These are phyloP conservation scores for Omphaloscelis lunosa DNA, from an alignment of 2,888 invertebrate genomes.

Conservation along the genomic window DNA sequence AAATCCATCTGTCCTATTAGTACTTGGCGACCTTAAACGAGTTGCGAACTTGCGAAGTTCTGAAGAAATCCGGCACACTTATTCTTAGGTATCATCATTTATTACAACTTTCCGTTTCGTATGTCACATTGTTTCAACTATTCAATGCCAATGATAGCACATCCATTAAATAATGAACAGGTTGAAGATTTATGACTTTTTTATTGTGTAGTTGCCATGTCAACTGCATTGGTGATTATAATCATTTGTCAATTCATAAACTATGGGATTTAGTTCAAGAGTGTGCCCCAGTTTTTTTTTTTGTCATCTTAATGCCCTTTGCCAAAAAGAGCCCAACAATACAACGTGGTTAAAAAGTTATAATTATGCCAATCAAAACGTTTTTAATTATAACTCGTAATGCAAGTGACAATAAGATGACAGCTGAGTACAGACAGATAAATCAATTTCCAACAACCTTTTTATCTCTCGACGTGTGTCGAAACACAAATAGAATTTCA, in stretches of 20 bases:
- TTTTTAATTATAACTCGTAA: slow-evolving; percentile 5
- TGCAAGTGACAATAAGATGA: slow-evolving; percentile 24
- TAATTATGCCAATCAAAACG: not conserved
- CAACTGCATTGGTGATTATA: not conserved
- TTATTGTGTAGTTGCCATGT: slow-evolving; percentile 1
- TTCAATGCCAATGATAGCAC: slow-evolving; percentile 56
- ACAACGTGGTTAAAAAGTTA: not conserved
- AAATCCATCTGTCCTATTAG: slow-evolving; percentile 17
- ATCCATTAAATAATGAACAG: slow-evolving; percentile 42
- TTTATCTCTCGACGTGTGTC: slow-evolving; percentile 69
- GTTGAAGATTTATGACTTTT: slow-evolving; percentile 20
- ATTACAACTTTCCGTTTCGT: slow-evolving; percentile 51
- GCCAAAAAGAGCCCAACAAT: not conserved
- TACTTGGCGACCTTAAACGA: slow-evolving; percentile 22
- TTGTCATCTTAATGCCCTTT: not conserved
- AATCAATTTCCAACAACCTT: slow-evolving; percentile 72
- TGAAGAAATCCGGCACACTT: slow-evolving; percentile 49
- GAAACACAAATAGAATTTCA: slow-evolving; percentile 75
- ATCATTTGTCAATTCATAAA: not conserved
- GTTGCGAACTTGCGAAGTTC: slow-evolving; percentile 34
- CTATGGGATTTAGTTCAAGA: not conserved
- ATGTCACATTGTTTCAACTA: slow-evolving; percentile 43
- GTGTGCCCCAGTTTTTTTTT: not conserved
- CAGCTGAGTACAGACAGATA: slow-evolving; percentile 50
- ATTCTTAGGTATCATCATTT: slow-evolving; percentile 43